phyloP scores from a whole-genome alignment of 1,140 invertebrate species.

The Drosophila guanche region DNA sequence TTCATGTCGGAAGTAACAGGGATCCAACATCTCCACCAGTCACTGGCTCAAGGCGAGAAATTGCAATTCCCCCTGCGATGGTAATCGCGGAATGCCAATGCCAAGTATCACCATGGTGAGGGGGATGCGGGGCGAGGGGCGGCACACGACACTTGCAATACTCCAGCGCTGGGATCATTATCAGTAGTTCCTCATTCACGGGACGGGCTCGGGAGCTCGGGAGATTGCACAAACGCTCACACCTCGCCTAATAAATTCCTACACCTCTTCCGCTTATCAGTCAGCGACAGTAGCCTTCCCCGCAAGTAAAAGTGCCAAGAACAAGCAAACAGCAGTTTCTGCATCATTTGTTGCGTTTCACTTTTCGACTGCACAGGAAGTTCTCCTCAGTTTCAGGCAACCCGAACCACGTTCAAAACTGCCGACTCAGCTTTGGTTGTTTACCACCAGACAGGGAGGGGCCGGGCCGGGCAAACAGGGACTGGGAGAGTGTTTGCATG shows the following conservation, averaged over 20 bases:
- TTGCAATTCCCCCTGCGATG: slow-evolving; percentile 22
- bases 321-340: neutral
- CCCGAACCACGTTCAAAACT: slow-evolving; percentile 6
- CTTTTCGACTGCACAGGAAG: slow-evolving; percentile 23
- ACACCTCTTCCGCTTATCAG: slow-evolving; percentile 60
- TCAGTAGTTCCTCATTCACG: slow-evolving; percentile 7
- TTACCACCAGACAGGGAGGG: slow-evolving; percentile 1
- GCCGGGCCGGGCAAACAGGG: slow-evolving; percentile 11
- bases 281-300: neutral
- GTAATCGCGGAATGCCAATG: slow-evolving; percentile 45
- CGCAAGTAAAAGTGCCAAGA: slow-evolving; percentile 6
- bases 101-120: slow-evolving; percentile 14
- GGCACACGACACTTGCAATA: no score
- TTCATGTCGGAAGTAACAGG: slow-evolving; percentile 25
- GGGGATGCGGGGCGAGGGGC: neutral
- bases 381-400: slow-evolving; percentile 26
- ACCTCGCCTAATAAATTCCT: slow-evolving; percentile 37
- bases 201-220: slow-evolving; percentile 6
- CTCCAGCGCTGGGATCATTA: slow-evolving; percentile 5
- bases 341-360: slow-evolving; percentile 8
- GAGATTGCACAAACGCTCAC: slow-evolving; percentile 22
- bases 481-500: slow-evolving; percentile 34
- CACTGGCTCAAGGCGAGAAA: slow-evolving; percentile 17
- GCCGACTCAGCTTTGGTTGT: slow-evolving; percentile 37
- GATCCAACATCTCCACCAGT: neutral